Evolutionary conservation across 2,113 vertebrate species (phyloP).

Genomic region (Tonatia bakeri): DNA sequence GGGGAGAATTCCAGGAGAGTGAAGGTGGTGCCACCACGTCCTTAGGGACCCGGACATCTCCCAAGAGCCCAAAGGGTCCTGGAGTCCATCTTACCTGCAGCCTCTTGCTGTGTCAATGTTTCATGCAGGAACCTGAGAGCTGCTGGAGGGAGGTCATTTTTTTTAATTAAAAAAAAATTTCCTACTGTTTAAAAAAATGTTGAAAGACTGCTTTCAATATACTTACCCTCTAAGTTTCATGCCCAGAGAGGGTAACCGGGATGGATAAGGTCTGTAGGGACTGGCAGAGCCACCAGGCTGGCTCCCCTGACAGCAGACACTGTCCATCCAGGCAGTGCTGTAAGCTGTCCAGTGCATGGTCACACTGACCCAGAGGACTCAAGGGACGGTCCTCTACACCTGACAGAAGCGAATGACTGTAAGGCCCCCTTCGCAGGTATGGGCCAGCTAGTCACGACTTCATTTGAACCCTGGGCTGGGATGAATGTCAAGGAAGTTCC

Average conservation of each 20-base stretch:
- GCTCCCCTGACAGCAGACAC: background rate
- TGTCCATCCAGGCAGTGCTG: background rate
- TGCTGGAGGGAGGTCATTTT: background rate
- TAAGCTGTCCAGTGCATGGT: background rate
- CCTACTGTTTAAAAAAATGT: background rate
- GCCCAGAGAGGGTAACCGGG: background rate
- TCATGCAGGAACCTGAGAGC: background rate
- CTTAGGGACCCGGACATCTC: background rate
- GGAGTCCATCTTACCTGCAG: background rate
- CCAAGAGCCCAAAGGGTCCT: background rate
- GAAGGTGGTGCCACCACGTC: background rate
- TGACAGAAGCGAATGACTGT: background rate
- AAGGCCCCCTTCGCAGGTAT: fast-evolving
- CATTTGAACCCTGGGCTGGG: background rate
- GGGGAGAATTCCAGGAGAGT: fast-evolving
- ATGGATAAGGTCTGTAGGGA: fast-evolving
- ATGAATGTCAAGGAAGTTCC: background rate
- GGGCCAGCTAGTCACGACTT: fast-evolving
- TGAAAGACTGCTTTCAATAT: background rate
- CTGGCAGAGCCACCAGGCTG: background rate
- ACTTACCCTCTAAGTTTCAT: background rate
- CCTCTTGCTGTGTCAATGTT: background rate
- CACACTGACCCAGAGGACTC: background rate
- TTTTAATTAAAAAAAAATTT: background rate
- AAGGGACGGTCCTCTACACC: background rate